Evolutionary conservation across 2,113 vertebrate species (phyloP).

Genomic region (Ondatra zibethicus): DNA sequence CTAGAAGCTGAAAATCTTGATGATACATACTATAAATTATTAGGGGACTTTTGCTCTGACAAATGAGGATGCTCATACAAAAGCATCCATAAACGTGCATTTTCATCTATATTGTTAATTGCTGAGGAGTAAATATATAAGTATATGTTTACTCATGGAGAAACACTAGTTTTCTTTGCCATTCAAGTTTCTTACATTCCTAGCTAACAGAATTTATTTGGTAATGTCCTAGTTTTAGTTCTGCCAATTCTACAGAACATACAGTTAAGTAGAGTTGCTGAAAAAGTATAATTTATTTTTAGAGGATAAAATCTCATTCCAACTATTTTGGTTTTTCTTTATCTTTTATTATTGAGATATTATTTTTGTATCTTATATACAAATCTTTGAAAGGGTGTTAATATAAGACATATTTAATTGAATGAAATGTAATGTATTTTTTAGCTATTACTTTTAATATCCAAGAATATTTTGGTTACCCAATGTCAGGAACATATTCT

Average conservation of each 20-base stretch:
- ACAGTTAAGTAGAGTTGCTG: background rate
- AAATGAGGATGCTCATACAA: background rate
- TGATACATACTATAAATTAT: background rate
- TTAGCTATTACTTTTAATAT: background rate
- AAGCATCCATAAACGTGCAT: background rate
- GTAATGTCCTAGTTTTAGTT: background rate
- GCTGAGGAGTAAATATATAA: background rate
- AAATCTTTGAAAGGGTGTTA: background rate
- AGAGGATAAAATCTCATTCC: background rate
- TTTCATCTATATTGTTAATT: conserved; percentile 18
- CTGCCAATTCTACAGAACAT: background rate
- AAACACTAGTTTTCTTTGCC: background rate
- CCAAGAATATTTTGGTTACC: background rate
- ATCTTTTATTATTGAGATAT: background rate
- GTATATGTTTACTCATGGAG: background rate
- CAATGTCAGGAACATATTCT: background rate
- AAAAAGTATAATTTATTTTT: background rate
- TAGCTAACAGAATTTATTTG: background rate
- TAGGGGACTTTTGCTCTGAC: background rate
- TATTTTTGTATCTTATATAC: background rate
- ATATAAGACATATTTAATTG: background rate
- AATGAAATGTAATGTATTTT: conserved; percentile 22
- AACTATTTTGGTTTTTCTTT: background rate
- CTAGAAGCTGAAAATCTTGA: background rate
- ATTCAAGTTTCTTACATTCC: background rate